Conservation (phyloP, 2,113 vertebrate genomes). For the Pogonocichla stellata region DNA sequence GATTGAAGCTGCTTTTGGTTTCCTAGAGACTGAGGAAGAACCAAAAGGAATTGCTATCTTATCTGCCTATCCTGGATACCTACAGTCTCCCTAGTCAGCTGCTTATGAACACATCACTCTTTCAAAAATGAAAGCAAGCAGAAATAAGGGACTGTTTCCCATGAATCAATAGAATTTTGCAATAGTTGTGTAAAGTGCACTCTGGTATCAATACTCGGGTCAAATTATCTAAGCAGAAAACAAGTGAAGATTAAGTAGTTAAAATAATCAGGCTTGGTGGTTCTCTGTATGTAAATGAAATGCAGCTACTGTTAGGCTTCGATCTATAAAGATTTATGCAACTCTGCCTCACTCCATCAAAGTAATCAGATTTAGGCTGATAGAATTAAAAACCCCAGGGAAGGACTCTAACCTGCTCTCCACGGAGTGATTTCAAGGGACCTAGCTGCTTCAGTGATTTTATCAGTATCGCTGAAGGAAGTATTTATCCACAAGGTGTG, state of each 20-base stretch:
- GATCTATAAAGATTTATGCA: background rate
- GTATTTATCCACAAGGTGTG: background rate
- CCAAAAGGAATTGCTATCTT: background rate
- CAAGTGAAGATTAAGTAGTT: background rate
- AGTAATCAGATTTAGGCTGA: background rate
- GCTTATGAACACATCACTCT: background rate
- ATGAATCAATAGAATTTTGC: background rate
- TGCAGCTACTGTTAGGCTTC: background rate
- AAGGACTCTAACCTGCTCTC: background rate
- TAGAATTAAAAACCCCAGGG: background rate
- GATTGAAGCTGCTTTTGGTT: background rate
- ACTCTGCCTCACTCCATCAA: background rate
- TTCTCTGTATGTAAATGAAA: background rate
- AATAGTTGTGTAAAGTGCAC: background rate
- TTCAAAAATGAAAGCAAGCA: background rate
- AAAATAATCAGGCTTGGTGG: background rate
- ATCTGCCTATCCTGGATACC: background rate
- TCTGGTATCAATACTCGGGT: background rate
- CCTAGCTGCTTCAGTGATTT: background rate
- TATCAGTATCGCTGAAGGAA: fast-evolving
- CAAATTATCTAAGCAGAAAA: background rate
- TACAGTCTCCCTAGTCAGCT: background rate
- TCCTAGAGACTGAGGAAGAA: background rate
- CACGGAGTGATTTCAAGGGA: background rate
- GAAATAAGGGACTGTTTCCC: background rate